phyloP scores from a whole-genome alignment of 92 coral and sea anemone species.

The Palythoa caribaeorum region DNA sequence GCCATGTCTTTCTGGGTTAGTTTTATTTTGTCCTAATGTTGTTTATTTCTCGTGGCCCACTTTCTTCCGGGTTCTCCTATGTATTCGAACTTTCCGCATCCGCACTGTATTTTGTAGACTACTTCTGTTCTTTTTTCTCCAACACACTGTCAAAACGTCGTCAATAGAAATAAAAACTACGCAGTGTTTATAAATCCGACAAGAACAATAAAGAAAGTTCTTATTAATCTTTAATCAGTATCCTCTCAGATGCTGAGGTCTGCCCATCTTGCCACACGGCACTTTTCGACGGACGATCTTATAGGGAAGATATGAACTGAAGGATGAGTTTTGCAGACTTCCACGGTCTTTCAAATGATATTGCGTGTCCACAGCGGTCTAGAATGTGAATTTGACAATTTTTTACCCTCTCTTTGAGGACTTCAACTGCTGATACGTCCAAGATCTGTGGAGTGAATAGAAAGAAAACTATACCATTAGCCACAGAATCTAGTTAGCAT shows the following conservation, averaged over 20 bases:
- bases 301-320: constrained; percentile 67
- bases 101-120: no score
- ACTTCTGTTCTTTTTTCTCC: no score
- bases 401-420: constrained; percentile 83
- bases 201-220: no score
- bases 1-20: no score
- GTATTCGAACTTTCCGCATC: no score
- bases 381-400: constrained; percentile 79
- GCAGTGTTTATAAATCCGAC: no score
- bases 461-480: background rate
- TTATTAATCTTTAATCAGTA: no score
- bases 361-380: constrained; percentile 93
- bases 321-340: constrained; percentile 83
- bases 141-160: no score
- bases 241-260: background rate
- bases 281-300: constrained; percentile 7
- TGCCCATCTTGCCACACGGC: background rate
- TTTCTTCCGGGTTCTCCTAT: no score
- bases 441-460: constrained; percentile 65
- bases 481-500: background rate
- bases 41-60: no score
- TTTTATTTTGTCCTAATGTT: no score
- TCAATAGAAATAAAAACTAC: no score
- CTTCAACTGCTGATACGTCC: constrained; percentile 86
- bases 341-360: constrained; percentile 88